Conservation (phyloP, 2,113 vertebrate genomes). For the Thalassarche chlororhynchos region DNA sequence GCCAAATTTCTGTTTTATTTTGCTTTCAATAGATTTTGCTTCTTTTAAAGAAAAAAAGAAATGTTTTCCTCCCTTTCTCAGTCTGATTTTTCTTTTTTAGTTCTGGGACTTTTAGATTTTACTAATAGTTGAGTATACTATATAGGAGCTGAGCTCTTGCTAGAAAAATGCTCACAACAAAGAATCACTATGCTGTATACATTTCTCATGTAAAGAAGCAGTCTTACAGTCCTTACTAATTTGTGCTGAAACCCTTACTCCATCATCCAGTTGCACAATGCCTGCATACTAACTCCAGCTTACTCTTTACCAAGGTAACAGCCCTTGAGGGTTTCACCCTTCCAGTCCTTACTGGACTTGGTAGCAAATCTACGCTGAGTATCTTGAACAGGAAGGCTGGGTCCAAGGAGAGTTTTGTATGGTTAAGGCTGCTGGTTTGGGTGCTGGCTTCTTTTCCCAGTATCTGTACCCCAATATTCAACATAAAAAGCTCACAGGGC, state of each 20-base stretch:
- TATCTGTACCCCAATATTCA: not conserved
- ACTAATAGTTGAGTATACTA: not conserved
- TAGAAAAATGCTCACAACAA: not conserved
- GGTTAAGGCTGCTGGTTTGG: not conserved
- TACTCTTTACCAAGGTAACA: not conserved
- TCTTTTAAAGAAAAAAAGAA: not conserved
- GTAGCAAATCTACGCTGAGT: not conserved
- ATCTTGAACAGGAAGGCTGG: not conserved
- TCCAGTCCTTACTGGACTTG: not conserved
- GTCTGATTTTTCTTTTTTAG: not conserved
- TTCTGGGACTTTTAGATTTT: not conserved
- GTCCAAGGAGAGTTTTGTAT: not conserved
- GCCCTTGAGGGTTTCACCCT: not conserved
- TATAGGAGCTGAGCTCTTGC: not conserved
- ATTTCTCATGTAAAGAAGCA: not conserved
- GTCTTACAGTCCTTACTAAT: not conserved
- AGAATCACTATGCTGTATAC: not conserved
- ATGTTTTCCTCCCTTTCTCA: not conserved
- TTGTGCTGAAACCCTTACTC: not conserved
- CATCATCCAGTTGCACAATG: not conserved
- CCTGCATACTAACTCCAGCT: not conserved
- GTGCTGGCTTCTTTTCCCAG: not conserved
- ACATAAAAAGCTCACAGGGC: not conserved
- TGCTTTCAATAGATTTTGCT: not conserved
- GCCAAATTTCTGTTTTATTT: not conserved